These are phyloP conservation scores for Halcyon chelicuti DNA, from an alignment of 2,797 vertebrate species.

Conservation along the genomic window DNA sequence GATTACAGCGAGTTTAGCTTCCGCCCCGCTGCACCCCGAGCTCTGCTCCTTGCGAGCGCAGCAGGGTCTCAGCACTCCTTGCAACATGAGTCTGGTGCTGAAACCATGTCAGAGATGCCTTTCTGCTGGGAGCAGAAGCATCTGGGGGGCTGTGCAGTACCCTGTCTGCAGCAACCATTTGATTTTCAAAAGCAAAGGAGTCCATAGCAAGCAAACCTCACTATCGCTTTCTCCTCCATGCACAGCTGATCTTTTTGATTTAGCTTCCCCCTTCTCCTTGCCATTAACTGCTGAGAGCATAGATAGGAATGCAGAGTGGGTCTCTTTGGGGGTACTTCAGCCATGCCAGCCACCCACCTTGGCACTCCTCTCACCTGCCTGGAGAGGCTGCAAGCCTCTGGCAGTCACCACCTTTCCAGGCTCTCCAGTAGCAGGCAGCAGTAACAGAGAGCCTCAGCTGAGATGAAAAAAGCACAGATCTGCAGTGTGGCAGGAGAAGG, in stretches of 20 bases:
- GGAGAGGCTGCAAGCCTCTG: neutral
- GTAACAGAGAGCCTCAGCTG: neutral
- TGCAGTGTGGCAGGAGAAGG: neutral
- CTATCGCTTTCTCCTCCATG: accelerated
- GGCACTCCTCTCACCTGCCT: neutral
- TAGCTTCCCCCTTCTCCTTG: neutral
- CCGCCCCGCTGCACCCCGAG: neutral
- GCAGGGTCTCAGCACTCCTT: neutral
- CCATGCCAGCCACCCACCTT: accelerated
- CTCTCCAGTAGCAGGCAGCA: neutral
- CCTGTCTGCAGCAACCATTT: accelerated
- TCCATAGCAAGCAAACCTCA: neutral
- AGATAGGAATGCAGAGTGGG: neutral
- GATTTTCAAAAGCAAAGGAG: neutral
- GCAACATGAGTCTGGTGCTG: accelerated
- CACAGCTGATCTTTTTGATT: neutral
- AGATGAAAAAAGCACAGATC: conserved; percentile 41
- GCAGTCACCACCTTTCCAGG: neutral
- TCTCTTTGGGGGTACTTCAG: neutral
- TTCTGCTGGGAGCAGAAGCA: neutral
- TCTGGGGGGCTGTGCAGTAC: neutral
- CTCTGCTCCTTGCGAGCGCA: neutral
- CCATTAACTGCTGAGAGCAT: neutral
- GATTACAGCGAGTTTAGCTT: neutral
- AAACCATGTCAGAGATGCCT: accelerated